Conservation (phyloP, 2,888 invertebrate species). For the Harpagoxenus sublaevis region DNA sequence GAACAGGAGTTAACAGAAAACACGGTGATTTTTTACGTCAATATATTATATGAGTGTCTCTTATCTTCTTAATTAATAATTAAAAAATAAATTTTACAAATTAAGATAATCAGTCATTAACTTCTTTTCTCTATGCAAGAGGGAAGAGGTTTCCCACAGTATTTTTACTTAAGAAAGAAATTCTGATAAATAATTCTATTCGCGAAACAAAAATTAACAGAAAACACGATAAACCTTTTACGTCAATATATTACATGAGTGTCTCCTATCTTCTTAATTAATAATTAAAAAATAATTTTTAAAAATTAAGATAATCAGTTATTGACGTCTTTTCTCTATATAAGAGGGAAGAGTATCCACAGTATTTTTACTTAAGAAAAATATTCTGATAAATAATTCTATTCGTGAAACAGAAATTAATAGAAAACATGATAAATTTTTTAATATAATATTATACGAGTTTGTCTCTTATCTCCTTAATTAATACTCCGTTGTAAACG, state of each 20-base stretch:
- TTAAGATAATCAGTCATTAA: not conserved
- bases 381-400: not conserved
- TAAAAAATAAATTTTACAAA: not conserved
- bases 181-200: not conserved
- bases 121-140: not conserved
- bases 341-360: not conserved
- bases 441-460: not conserved
- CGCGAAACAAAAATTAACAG: not conserved
- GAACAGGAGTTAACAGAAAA: not conserved
- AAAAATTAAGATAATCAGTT: not conserved
- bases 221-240: not conserved
- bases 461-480: not conserved
- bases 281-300: slow-evolving; percentile 1
- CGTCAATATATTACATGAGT: too few species aligned
- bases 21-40: not conserved
- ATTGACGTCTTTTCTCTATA: not conserved
- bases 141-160: not conserved
- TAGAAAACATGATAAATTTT: not conserved
- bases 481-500: slow-evolving; percentile 36
- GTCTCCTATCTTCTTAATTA: not conserved
- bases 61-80: slow-evolving; percentile 2
- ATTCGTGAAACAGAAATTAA: not conserved
- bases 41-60: too few species aligned
- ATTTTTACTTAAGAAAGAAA: not conserved
- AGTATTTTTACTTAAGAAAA: not conserved